Evolutionary conservation across 2,797 vertebrate species (phyloP).

Genomic region (Tadarida brasiliensis): DNA sequence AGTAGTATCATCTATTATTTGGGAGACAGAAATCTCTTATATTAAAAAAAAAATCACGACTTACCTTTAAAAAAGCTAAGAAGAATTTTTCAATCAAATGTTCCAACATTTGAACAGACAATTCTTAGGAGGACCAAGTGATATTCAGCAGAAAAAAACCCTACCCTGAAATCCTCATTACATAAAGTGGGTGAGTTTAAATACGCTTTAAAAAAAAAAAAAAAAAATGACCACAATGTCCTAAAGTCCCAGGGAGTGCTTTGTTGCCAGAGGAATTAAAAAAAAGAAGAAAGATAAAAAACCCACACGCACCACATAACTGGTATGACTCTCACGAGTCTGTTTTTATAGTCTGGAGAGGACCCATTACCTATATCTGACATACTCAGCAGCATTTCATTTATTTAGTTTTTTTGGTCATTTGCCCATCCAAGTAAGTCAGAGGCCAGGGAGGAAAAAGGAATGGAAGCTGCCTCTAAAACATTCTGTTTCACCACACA

Average conservation of each 20-base stretch:
- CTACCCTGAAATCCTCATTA: constrained; percentile 76
- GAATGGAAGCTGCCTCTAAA: constrained; percentile 59
- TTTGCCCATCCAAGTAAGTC: constrained; percentile 85
- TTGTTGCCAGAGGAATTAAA: constrained; percentile 76
- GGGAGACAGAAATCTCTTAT: background rate
- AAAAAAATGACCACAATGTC: background rate
- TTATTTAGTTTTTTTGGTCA: constrained; percentile 66
- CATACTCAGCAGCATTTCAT: constrained; percentile 72
- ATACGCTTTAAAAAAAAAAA: constrained; percentile 75
- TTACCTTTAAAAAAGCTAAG: constrained; percentile 83
- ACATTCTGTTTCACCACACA: constrained; percentile 15
- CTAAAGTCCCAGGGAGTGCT: constrained; percentile 81
- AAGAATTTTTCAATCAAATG: constrained; percentile 73
- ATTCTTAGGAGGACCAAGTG: constrained; percentile 75
- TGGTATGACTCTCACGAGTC: constrained; percentile 39
- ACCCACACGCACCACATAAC: background rate
- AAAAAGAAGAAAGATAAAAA: background rate
- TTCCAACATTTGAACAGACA: constrained; percentile 73
- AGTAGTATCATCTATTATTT: background rate
- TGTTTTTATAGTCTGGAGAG: constrained; percentile 85
- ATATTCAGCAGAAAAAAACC: constrained; percentile 69
- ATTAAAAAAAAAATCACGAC: constrained; percentile 52
- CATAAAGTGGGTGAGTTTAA: constrained; percentile 84
- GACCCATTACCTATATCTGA: constrained; percentile 83
- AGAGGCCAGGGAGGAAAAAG: constrained; percentile 85